Conservation (phyloP, 2,797 vertebrate genomes). For the Bryconaethiops microstoma region DNA sequence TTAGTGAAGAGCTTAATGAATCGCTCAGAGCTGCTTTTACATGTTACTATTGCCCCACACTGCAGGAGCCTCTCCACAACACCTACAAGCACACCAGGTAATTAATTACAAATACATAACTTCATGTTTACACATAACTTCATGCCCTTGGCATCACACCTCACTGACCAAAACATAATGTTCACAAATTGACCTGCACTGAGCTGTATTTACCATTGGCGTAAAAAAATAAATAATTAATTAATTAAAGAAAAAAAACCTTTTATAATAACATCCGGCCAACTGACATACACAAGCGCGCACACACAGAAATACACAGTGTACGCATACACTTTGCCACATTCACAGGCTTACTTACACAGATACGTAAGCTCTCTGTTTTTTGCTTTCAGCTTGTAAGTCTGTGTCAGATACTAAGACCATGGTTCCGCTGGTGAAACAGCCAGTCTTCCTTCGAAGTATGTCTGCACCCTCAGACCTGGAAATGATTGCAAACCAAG, state of each 20-base stretch:
- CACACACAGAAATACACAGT: too few species aligned
- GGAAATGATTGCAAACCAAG: conserved; percentile 97
- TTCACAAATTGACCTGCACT: not conserved
- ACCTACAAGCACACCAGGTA: conserved; percentile 47
- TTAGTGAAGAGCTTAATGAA: conserved; percentile 97
- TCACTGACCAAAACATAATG: not conserved
- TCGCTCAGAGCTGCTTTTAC: conserved; percentile 91
- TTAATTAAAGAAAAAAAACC: too few species aligned
- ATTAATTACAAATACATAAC: not conserved
- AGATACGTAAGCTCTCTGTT: not conserved
- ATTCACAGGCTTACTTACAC: too few species aligned
- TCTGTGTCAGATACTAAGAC: conserved; percentile 92
- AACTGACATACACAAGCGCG: too few species aligned
- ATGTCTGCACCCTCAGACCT: conserved; percentile 98
- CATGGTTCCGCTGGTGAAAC: conserved; percentile 86
- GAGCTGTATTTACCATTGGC: too few species aligned
- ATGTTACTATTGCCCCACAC: conserved; percentile 96
- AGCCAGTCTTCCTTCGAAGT: conserved; percentile 96
- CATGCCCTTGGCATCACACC: not conserved
- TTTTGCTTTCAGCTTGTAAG: conserved; percentile 83
- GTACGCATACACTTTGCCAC: too few species aligned
- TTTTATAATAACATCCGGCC: too few species aligned
- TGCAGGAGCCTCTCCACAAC: conserved; percentile 85
- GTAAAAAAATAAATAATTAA: too few species aligned
- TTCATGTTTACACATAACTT: not conserved